These are phyloP conservation scores for Dendroctonus valens DNA, from an alignment of 1,140 invertebrate genomes.

Conservation along the genomic window DNA sequence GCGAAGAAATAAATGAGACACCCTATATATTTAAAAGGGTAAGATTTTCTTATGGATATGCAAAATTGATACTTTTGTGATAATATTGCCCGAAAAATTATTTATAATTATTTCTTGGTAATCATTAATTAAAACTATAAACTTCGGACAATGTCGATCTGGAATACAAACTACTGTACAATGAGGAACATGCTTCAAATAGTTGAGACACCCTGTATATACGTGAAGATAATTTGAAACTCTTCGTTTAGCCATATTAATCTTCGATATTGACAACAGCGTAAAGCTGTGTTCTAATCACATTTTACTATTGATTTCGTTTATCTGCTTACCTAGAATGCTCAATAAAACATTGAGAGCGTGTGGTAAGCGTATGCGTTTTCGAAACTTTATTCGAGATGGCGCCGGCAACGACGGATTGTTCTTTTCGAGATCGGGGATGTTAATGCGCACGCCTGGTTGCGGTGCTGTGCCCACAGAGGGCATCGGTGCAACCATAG, in stretches of 20 bases:
- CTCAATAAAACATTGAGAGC: conserved; percentile 33
- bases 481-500: conserved; percentile 40
- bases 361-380: conserved; percentile 24
- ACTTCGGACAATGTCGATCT: not conserved
- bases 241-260: not conserved
- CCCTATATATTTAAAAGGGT: too few relatives aligned
- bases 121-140: not conserved
- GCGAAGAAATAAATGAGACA: too few relatives aligned
- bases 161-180: too few relatives aligned
- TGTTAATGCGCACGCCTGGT: conserved; percentile 24
- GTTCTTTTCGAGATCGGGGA: conserved; percentile 32
- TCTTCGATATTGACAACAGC: not conserved
- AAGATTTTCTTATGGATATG: not conserved
- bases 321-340: conserved; percentile 36
- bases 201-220: not conserved
- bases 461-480: conserved; percentile 17
- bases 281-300: not conserved
- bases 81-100: too few relatives aligned
- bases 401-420: conserved; percentile 14
- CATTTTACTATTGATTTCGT: conserved; percentile 4
- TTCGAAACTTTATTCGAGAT: conserved; percentile 20
- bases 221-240: not conserved
- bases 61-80: not conserved
- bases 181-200: too few relatives aligned
- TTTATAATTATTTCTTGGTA: too few relatives aligned